Base-by-base conservation (phyloP, 2,113 vertebrate species). In the Laticauda laticaudata region DNA sequence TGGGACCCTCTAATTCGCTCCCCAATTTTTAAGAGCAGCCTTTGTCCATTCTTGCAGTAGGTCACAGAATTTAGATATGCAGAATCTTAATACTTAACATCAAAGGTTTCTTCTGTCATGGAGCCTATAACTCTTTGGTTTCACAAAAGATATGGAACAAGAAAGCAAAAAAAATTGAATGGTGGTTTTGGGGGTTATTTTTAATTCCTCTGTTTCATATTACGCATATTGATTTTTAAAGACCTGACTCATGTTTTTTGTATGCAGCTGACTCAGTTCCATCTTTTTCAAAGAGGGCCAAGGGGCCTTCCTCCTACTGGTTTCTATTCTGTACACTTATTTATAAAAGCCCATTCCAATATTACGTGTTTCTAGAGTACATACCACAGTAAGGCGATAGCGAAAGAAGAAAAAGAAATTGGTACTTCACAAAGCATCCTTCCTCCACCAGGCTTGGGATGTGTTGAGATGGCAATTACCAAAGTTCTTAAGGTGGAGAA, bases 261-360 rank as follows among this genome's bases (percentile, higher is more conserved):
- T 45, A 23, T 4, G 12, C 56, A 54, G 21, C 56, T 90, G 81
- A 93, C 81, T 90, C 81, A 93, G 90, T 48, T 87, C 55, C 89
- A 87, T 87, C 81, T 90, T 90, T 45, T 90, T 93, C 89, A 54
- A 81, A 90, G 57, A 2, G 23, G 57, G 56, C 75, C 89, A 69
- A 29, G 48, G 21, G 54, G 54, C 48, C 75, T 64, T 61, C 56
- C 75, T 61, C 45, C 81, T 34, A 87, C 81, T 87, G 51, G 15
- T 24, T 45, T 39, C 86, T 69, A 53, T 53, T 10, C 64, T 24
- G 9, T 43, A 57, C 55, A 48, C 23, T 64, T 24, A 21, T 54
- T 53, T 29, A 18, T 24, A 56, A 64, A 51, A 90, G 24, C n/a
- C 56, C 39, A 57, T 39, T 86, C 56, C 75, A 90, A 54, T 14